Evolutionary conservation across 2,797 vertebrate species (phyloP).

Genomic region (Macrochelys suwanniensis): DNA sequence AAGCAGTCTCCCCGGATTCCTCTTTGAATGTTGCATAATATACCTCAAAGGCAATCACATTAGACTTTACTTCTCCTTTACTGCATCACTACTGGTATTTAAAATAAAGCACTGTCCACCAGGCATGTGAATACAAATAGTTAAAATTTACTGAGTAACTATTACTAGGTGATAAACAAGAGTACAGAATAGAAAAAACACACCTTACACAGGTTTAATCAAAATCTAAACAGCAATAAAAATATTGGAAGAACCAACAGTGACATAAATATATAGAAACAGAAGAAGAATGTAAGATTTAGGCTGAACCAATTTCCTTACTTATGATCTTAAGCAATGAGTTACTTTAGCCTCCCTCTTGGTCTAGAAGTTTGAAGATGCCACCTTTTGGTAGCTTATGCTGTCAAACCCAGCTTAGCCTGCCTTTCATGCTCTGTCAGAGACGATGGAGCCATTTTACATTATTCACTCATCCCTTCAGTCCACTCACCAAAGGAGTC

Average conservation of each 20-base stretch:
- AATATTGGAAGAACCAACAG: not conserved
- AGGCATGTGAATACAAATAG: not conserved
- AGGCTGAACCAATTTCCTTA: not conserved
- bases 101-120: not conserved
- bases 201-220: not conserved
- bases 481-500: not conserved
- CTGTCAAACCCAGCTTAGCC: not conserved
- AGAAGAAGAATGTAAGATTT: not conserved
- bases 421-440: not conserved
- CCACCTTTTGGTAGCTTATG: not conserved
- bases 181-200: not conserved
- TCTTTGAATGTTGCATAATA: not conserved
- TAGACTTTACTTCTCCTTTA: not conserved
- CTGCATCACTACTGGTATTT: not conserved
- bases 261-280: not conserved
- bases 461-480: not conserved
- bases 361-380: not conserved
- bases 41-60: not conserved
- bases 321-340: not conserved
- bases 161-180: not conserved
- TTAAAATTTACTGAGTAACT: not conserved
- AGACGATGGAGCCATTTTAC: not conserved
- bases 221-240: not conserved
- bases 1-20: not conserved
- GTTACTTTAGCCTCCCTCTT: not conserved